Base-by-base conservation (phyloP, 2,888 invertebrate genomes). In the Caenorhabditis uteleia region DNA sequence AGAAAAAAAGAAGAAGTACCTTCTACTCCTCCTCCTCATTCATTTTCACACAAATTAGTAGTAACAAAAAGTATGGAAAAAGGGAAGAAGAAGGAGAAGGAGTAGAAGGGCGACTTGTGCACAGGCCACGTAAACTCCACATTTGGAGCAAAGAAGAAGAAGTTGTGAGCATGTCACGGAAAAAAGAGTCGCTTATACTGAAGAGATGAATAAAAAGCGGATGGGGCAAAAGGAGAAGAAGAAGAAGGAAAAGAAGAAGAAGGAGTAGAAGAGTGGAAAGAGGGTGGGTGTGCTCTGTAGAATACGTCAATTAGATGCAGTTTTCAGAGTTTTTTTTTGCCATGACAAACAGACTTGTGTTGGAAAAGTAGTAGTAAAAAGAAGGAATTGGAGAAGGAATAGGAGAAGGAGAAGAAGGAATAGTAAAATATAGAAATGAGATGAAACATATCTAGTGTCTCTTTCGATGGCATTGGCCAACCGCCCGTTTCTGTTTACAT, bases 281-380 rank as follows among this genome's bases (percentile, higher is more conserved):
- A 25, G 20, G 31, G 29, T 12, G 21, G 16, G 25, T 23, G 23
- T 10, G 21, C 23, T 34, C 27, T n/a, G 26, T 21, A 36, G 49
- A 50, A 49, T 36, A 49, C 49, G 57, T 57, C 57, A 57, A 57
- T 57, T 57, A n/a, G n/a, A n/a, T n/a, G n/a, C n/a, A n/a, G n/a
- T n/a, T n/a, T n/a, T n/a, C n/a, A n/a, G n/a, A n/a, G n/a, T n/a
- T n/a, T n/a, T n/a, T n/a, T n/a, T n/a, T n/a, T n/a, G n/a, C n/a
- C n/a, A n/a, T n/a, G n/a, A n/a, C n/a, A n/a, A n/a, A n/a, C n/a
- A n/a, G n/a, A n/a, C n/a, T n/a, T n/a, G n/a, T n/a, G n/a, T n/a
- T n/a, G n/a, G n/a, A n/a, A n/a, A n/a, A n/a, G n/a, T n/a, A n/a
- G n/a, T n/a, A n/a, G n/a, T n/a, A n/a, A n/a, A n/a, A n/a, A n/a